phyloP scores from a whole-genome alignment of 2,113 vertebrate genomes.

The human (Homo sapiens) region GRCh38 chr13:60384001-60384500 shows the following conservation, averaged over 20 bases:
- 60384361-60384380: slow-evolving; percentile 10
- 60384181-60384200: slow-evolving; percentile 74
- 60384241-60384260: slow-evolving; percentile 72
- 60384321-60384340: slow-evolving; percentile 65
- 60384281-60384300: slow-evolving; percentile 73
- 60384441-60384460: slow-evolving; percentile 38
- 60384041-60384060: slow-evolving; percentile 79
- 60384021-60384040: slow-evolving; percentile 76
- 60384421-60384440: slow-evolving; percentile 4
- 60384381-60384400: not conserved
- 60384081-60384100: slow-evolving; percentile 72
- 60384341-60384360: slow-evolving; percentile 36
- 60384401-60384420: not conserved
- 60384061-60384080: slow-evolving; percentile 73
- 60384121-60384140: slow-evolving; percentile 73
- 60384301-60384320: slow-evolving; percentile 68
- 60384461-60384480: not conserved
- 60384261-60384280: slow-evolving; percentile 79
- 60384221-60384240: slow-evolving; percentile 71
- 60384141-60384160: slow-evolving; percentile 70
- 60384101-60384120: slow-evolving; percentile 73
- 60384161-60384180: slow-evolving; percentile 75
- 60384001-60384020: slow-evolving; percentile 76
- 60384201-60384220: slow-evolving; percentile 82
- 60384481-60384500: slow-evolving; percentile 36